These are phyloP conservation scores for Meloidogyne exigua DNA, from an alignment of 1,140 invertebrate species.

Conservation along the genomic window DNA sequence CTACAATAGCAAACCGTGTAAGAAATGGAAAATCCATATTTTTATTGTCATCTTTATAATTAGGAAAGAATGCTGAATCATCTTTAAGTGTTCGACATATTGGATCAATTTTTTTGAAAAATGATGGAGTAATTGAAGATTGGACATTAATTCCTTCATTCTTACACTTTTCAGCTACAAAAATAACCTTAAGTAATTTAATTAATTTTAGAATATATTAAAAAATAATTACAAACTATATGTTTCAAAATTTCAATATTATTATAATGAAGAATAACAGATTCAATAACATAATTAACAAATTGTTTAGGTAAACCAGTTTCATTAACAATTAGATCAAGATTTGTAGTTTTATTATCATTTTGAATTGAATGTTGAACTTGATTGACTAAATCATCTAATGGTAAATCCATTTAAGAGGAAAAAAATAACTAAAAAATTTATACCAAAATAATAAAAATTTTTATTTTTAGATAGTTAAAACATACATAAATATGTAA, in stretches of 20 bases:
- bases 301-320: slow-evolving; percentile 16
- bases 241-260: slow-evolving; percentile 20
- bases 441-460: too few species aligned
- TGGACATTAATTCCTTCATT: background rate
- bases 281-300: slow-evolving; percentile 22
- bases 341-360: background rate
- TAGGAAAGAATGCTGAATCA: slow-evolving; percentile 22
- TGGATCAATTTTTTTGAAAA: background rate
- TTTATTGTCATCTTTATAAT: background rate
- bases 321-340: slow-evolving; percentile 7
- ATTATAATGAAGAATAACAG: slow-evolving; percentile 26
- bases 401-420: background rate
- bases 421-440: too few species aligned
- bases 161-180: slow-evolving; percentile 24
- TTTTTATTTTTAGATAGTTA: too few species aligned
- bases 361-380: background rate
- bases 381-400: background rate
- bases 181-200: slow-evolving; percentile 2
- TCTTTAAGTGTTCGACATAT: slow-evolving; percentile 22
- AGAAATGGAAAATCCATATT: slow-evolving; percentile 26
- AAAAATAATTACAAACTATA: slow-evolving; percentile 14
- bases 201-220: background rate
- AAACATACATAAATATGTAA: too few species aligned
- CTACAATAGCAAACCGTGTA: slow-evolving; percentile 28
- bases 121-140: background rate